Conservation (phyloP, 1,140 invertebrate species). For the Pachyrhynchus sulphureomaculatus region DNA sequence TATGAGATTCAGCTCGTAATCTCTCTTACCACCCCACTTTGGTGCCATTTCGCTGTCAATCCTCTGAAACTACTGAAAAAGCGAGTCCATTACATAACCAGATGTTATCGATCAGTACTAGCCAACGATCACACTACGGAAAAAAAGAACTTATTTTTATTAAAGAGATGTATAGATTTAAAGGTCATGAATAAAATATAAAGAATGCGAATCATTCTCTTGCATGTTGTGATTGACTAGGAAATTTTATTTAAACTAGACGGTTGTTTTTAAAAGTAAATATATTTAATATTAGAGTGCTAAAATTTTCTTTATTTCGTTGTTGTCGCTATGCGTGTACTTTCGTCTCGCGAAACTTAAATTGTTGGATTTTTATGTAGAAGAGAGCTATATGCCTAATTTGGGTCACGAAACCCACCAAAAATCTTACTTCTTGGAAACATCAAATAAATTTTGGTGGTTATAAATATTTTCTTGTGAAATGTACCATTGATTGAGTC, state of each 20-base stretch:
- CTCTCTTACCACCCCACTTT: background rate
- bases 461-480: no score
- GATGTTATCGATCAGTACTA: constrained; percentile 34
- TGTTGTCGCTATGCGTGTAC: constrained; percentile 20
- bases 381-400: no score
- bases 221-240: no score
- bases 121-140: constrained; percentile 38
- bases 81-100: constrained; percentile 17
- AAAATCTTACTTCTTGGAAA: no score
- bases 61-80: constrained; percentile 7
- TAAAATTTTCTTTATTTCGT: constrained; percentile 18
- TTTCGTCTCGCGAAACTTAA: constrained; percentile 33
- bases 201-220: no score
- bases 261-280: no score
- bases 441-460: no score
- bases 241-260: no score
- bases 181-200: background rate
- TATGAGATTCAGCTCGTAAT: no score
- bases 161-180: background rate
- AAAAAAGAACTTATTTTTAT: constrained; percentile 13
- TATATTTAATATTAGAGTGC: background rate
- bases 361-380: no score
- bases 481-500: no score
- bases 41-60: background rate
- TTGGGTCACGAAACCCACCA: no score